Conservation (phyloP, 2,113 vertebrate genomes). For the Muntiacus reevesi region DNA sequence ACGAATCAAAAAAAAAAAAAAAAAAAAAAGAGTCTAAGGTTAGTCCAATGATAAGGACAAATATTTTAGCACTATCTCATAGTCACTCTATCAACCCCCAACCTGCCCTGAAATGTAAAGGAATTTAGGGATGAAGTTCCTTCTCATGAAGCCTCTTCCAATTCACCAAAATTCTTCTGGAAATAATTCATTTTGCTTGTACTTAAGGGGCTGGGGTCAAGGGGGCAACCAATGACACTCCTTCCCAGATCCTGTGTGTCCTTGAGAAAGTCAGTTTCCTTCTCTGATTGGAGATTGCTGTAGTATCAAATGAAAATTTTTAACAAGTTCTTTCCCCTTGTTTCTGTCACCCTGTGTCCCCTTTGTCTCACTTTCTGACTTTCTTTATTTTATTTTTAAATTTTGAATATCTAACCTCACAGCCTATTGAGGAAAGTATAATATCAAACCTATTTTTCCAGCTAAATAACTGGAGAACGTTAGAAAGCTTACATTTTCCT, state of each 20-base stretch:
- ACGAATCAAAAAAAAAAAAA: too few relatives aligned
- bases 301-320: not conserved
- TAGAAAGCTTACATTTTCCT: not conserved
- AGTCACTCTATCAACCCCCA: not conserved
- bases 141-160: not conserved
- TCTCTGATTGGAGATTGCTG: not conserved
- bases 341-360: not conserved
- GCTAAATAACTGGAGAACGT: not conserved
- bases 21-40: not conserved
- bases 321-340: not conserved
- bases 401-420: not conserved
- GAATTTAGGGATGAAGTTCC: not conserved
- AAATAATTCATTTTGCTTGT: not conserved
- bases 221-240: not conserved
- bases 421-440: not conserved
- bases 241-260: not conserved
- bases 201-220: not conserved
- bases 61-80: not conserved
- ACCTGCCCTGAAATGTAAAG: not conserved
- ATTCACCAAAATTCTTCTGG: not conserved
- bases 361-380: not conserved
- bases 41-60: not conserved
- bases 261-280: not conserved
- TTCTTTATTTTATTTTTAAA: not conserved
- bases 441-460: not conserved